Base-by-base conservation (phyloP, 1,140 invertebrate species). In the Arion vulgaris region DNA sequence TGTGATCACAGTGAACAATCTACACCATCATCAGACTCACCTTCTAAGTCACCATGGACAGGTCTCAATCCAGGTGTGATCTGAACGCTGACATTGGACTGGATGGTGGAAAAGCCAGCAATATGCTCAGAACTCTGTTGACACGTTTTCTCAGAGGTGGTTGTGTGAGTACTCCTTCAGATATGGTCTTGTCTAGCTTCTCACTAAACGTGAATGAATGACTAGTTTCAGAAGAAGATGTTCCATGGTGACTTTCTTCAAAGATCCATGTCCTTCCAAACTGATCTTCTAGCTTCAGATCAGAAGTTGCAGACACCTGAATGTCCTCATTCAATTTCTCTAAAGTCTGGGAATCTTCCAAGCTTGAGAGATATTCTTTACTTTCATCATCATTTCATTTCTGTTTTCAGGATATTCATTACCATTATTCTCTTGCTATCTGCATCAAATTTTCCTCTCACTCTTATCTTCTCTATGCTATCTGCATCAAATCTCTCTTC, bases 1-100 rank as follows among this genome's bases (percentile, higher is more conserved):
- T n/a, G n/a, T n/a, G n/a, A n/a, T n/a, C n/a, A n/a, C n/a, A n/a
- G n/a, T n/a, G n/a, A n/a, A 57, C 26, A 57, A 57, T 57, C 9
- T 57, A 68, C 5, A 7, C 15, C 41, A 45, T 45, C 5, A 45
- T 71, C 75, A 28, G 72, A 84, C 83, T 84, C 83, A 84, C 83
- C 83, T 84, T 84, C 80, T 19, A 36, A 36, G 2, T 23, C n/a
- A 26, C 36, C 13, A 17, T 19, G 11, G 49, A 5, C 28, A 11
- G 45, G 13, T 15, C n/a, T 49, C 34, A 17, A 23, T 23, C 45
- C 13, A 51, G n/a, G 68, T 17, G 5, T 32, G 9, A 7, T 34
- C n/a, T 66, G 62, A 7, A 71, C 7, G 32, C 26, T 7, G 0
- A n/a, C 5, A 2, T 66, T 28, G 19, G 62, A 28, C 28, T 32